A percentile compares a stretch with the other conserved stretches of the same genome.
Conservation (phyloP, 2,113 vertebrate species). For the Megaptera novaeangliae region DNA sequence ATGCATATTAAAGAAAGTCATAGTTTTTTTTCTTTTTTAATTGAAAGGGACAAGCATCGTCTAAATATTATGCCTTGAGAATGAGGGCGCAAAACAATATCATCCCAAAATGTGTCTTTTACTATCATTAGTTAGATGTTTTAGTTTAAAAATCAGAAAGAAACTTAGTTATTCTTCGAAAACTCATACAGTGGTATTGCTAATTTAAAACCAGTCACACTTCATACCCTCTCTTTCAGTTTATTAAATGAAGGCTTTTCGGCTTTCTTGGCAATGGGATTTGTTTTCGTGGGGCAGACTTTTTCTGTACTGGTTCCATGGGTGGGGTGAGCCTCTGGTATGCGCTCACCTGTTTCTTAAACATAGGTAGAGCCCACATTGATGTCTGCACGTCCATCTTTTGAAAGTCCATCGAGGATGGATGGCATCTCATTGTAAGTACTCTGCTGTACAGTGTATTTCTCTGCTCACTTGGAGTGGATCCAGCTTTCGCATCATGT, state of each 20-base stretch:
- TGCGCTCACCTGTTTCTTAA: slow-evolving; percentile 46
- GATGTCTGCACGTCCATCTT: slow-evolving; percentile 58
- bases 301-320: slow-evolving; percentile 50
- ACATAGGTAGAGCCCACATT: background rate
- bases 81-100: slow-evolving; percentile 75
- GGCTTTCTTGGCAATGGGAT: background rate
- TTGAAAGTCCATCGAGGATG: slow-evolving; percentile 62
- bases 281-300: background rate
- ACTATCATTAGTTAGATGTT: slow-evolving; percentile 71
- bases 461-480: slow-evolving; percentile 74
- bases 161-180: slow-evolving; percentile 62
- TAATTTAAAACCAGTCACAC: slow-evolving; percentile 55
- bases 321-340: slow-evolving; percentile 45
- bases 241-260: slow-evolving; percentile 40
- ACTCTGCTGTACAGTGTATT: slow-evolving; percentile 70
- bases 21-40: slow-evolving; percentile 68
- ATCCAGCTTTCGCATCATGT: slow-evolving; percentile 72
- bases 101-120: slow-evolving; percentile 70
- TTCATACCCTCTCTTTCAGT: slow-evolving; percentile 48
- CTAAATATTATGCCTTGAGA: slow-evolving; percentile 81
- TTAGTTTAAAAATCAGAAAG: slow-evolving; percentile 71
- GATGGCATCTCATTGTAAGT: slow-evolving; percentile 73
- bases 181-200: slow-evolving; percentile 53
- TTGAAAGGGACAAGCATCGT: slow-evolving; percentile 73
- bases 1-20: slow-evolving; percentile 76